Evolutionary conservation across 2,888 invertebrate species (phyloP), one percentile per base, ranked within the genome.

Genomic region (Sialis fuliginosa): DNA sequence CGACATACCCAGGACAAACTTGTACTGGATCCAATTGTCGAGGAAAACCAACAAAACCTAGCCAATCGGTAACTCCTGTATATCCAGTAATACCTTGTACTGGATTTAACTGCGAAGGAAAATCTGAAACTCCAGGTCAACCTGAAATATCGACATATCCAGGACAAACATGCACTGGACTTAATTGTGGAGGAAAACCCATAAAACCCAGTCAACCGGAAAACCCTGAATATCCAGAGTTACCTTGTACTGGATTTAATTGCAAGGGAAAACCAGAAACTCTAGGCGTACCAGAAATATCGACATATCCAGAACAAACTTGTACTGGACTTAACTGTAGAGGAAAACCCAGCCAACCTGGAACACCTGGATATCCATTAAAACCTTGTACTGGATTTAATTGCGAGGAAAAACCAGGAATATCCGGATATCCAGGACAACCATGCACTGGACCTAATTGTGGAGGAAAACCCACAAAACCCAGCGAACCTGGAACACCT

Each of bases 371-470:
- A 22, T 22, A 22, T 22, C 22, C 22, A 22, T 22, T 22, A 2
- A 22, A 22, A 22, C 22, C 22, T 22, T 22, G 22, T 22, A 22
- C 22, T 22, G 22, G 22, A 22, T 22, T 22, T 22, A 22, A 22
- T 22, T 22, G 22, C 4, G 22, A 22, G 22, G 48, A 51, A 32
- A 41, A 44, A 7, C 52, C 54, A 47, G 52, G 52, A 39, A 44
- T 22, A 35, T 51, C 53, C 13, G 51, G 53, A 32, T 41, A 46
- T 6, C 55, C 57, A 37, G 54, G 55, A 39, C 30, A 13, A 33
- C 41, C 33, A 56, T 63, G 62, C 60, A 31, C 50, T 5, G 43
- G 33, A 8, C 32, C 42, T 59, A 44, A 33, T 48, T 39, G 37
- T 46, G 39, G 33, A 35, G 52, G 60, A 61, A 40, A 32, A 48